These are phyloP conservation scores for Strongylocentrotus purpuratus DNA, from an alignment of 35 echinoderm and acorn worm genomes.

Conservation along the genomic window DNA sequence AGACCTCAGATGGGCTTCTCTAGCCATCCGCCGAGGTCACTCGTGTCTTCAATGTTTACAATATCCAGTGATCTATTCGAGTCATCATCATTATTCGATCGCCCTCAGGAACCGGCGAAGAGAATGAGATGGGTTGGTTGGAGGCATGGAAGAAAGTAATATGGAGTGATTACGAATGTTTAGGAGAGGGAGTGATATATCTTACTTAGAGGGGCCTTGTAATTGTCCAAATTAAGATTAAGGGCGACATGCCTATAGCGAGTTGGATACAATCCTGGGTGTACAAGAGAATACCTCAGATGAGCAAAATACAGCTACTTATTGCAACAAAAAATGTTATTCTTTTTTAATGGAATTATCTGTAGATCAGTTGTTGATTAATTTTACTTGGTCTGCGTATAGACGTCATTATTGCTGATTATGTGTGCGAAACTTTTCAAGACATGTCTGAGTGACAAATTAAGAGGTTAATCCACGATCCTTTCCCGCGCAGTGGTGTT, in stretches of 20 bases:
- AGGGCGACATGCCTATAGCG: not conserved
- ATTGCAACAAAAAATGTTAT: not conserved
- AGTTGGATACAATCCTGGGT: not conserved
- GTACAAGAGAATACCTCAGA: not conserved
- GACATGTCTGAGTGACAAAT: no score
- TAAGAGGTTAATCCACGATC: no score
- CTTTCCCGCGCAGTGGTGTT: no score
- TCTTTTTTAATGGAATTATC: not conserved
- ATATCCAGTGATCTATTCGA: not conserved
- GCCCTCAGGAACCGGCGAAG: not conserved
- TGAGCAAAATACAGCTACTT: not conserved
- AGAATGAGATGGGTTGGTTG: not conserved
- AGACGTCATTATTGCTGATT: no score
- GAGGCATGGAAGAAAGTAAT: not conserved
- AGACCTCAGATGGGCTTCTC: not conserved
- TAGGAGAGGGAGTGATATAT: not conserved
- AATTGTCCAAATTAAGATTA: not conserved
- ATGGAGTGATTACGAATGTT: conserved; percentile 3
- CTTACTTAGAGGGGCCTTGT: not conserved
- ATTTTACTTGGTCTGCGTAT: no score
- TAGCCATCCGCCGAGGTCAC: not conserved
- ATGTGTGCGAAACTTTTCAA: no score
- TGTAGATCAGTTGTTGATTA: no score
- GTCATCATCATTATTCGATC: not conserved
- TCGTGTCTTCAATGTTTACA: not conserved